Percentiles rank a stretch among this genome's conserved stretches.
Evolutionary conservation across 2,888 invertebrate genomes (phyloP).

Genomic region (Platycheirus rosarum): DNA sequence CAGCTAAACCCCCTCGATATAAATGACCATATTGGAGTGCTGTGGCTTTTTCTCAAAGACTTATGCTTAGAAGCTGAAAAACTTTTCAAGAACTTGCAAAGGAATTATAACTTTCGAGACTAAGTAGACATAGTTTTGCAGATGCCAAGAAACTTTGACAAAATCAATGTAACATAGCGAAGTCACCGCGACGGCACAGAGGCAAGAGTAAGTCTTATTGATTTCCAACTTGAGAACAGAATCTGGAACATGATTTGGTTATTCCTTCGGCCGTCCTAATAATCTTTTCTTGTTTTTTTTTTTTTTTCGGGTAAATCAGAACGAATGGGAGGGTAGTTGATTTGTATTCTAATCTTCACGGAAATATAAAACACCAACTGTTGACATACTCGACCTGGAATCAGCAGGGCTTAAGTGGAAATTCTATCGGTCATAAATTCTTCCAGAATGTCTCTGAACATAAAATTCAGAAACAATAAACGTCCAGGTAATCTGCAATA

Average conservation of each 20-base stretch:
- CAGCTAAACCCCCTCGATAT: too few species aligned
- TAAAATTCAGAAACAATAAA: constrained; percentile 60
- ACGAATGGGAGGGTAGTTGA: too few species aligned
- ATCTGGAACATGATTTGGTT: too few species aligned
- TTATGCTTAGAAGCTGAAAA: neutral
- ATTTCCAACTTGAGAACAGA: too few species aligned
- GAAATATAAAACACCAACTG: constrained; percentile 10
- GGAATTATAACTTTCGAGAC: neutral
- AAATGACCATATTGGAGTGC: neutral
- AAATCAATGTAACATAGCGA: neutral
- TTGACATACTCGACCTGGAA: neutral
- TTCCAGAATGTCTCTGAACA: constrained; percentile 42
- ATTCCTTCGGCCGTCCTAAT: too few species aligned
- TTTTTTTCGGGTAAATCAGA: too few species aligned
- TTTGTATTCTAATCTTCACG: too few species aligned
- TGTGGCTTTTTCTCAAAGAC: neutral
- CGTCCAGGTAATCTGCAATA: constrained; percentile 63
- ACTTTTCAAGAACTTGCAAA: constrained; percentile 17
- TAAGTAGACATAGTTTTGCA: constrained; percentile 10
- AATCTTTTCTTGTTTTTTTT: too few species aligned
- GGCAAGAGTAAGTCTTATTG: too few species aligned
- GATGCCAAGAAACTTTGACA: neutral
- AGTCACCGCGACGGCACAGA: neutral
- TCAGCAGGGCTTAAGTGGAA: neutral
- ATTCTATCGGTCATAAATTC: constrained; percentile 59